Percentiles rank a stretch among this genome's conserved stretches.
phyloP scores from a whole-genome alignment of 2,797 vertebrate genomes.

The Phyllotis vaccarum region DNA sequence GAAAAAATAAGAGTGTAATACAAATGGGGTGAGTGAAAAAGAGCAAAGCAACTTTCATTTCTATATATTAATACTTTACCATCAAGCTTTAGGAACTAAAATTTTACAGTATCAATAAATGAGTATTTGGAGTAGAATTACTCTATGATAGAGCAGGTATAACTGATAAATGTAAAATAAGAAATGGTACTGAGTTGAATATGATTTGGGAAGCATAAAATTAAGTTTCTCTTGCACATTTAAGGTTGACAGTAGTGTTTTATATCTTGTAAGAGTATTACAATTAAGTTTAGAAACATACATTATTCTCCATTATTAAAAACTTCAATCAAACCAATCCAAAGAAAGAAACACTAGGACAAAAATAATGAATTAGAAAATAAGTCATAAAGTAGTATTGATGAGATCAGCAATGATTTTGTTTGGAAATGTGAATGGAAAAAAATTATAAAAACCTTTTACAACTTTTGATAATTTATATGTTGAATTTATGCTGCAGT shows the following conservation, averaged over 20 bases:
- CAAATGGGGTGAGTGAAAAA: background rate
- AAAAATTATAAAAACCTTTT: background rate
- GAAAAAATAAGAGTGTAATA: background rate
- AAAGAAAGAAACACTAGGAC: background rate
- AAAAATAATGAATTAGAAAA: background rate
- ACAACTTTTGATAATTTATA: background rate
- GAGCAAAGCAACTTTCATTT: background rate
- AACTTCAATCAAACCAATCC: background rate
- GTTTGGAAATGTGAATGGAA: background rate
- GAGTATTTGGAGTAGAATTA: conserved; percentile 1
- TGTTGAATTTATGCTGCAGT: background rate
- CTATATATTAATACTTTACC: background rate
- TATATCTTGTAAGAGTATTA: background rate
- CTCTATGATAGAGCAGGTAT: background rate
- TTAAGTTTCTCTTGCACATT: background rate
- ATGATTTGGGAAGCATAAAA: background rate
- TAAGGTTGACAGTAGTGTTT: background rate
- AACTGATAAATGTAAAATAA: background rate
- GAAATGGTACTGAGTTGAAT: background rate
- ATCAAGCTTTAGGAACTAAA: background rate
- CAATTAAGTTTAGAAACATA: background rate
- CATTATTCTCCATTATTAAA: background rate
- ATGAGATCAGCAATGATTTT: background rate
- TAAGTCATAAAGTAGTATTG: background rate
- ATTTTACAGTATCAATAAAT: background rate